Percentiles rank a stretch among this genome's conserved stretches.
phyloP scores from a whole-genome alignment of 2,113 vertebrate genomes.

The Cryptomyrus ogoouensis region DNA sequence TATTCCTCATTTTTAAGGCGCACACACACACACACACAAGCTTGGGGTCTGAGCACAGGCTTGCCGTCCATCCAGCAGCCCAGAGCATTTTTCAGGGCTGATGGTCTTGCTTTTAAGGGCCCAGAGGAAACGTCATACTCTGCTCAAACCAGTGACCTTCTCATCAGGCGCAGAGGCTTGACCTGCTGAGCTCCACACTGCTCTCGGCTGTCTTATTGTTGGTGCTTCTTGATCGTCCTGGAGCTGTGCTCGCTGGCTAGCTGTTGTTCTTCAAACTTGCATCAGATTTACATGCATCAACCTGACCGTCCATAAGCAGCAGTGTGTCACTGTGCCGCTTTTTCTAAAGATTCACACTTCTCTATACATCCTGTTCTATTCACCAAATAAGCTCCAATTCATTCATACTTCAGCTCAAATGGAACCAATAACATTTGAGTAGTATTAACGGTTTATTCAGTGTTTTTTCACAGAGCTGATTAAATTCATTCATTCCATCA shows the following conservation, averaged over 20 bases:
- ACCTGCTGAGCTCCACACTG: not conserved
- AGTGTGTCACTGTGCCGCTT: not conserved
- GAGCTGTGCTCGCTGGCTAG: not conserved
- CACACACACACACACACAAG: not conserved
- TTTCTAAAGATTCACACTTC: not conserved
- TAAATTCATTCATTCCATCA: conserved; percentile 2
- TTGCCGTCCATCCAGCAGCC: not conserved
- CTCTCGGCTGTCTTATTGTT: not conserved
- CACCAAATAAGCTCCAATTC: not conserved
- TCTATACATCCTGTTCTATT: not conserved
- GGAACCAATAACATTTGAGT: conserved; percentile 6
- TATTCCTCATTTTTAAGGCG: not conserved
- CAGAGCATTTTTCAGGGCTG: not conserved
- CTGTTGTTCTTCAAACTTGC: not conserved
- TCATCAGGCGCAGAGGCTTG: not conserved
- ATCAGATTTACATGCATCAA: not conserved
- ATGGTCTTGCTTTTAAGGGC: not conserved
- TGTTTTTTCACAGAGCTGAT: conserved; percentile 10
- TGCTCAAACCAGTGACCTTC: not conserved
- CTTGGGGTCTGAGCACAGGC: not conserved
- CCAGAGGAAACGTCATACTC: not conserved
- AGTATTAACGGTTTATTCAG: not conserved
- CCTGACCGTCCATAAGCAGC: not conserved
- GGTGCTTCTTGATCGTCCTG: not conserved
- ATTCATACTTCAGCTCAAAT: not conserved